Evolutionary conservation across 2,888 invertebrate species (phyloP).

Genomic region (Idaea biselata): DNA sequence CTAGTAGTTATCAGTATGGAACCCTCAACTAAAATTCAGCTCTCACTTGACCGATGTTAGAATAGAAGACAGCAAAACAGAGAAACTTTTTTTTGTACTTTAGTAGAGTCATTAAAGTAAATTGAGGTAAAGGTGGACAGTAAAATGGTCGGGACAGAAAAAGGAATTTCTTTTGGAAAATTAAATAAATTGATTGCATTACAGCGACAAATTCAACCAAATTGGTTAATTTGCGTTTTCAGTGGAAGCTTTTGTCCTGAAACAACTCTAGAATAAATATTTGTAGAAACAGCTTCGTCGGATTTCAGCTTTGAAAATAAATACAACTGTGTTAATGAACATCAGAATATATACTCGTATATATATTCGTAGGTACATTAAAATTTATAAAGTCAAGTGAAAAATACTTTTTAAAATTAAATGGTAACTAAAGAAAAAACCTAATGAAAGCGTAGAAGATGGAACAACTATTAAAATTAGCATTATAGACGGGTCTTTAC

Average conservation of each 20-base stretch:
- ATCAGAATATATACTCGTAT: not conserved
- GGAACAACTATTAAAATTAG: too few species aligned
- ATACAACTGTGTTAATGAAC: not conserved
- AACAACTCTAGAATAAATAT: not conserved
- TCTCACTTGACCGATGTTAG: not conserved
- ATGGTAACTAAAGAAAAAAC: too few species aligned
- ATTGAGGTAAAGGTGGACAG: slow-evolving; percentile 64
- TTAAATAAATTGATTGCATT: slow-evolving; percentile 46
- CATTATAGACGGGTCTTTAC: too few species aligned
- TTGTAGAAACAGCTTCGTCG: not conserved
- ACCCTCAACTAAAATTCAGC: slow-evolving; percentile 2
- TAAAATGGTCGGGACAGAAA: slow-evolving; percentile 47
- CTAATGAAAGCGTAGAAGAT: too few species aligned
- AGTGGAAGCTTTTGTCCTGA: slow-evolving; percentile 4
- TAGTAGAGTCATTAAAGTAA: slow-evolving; percentile 64
- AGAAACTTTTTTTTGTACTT: slow-evolving; percentile 55
- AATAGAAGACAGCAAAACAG: slow-evolving; percentile 38
- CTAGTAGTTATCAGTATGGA: not conserved
- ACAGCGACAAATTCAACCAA: slow-evolving; percentile 16
- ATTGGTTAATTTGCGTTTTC: slow-evolving; percentile 1
- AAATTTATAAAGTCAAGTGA: too few species aligned
- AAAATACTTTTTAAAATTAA: too few species aligned
- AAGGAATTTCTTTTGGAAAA: slow-evolving; percentile 39
- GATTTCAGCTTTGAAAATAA: slow-evolving; percentile 15
- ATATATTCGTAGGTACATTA: too few species aligned